Percentiles rank a stretch among this genome's conserved stretches.
Evolutionary conservation across 2,113 vertebrate species (phyloP).

Genomic region (Microcebus tavaratra): DNA sequence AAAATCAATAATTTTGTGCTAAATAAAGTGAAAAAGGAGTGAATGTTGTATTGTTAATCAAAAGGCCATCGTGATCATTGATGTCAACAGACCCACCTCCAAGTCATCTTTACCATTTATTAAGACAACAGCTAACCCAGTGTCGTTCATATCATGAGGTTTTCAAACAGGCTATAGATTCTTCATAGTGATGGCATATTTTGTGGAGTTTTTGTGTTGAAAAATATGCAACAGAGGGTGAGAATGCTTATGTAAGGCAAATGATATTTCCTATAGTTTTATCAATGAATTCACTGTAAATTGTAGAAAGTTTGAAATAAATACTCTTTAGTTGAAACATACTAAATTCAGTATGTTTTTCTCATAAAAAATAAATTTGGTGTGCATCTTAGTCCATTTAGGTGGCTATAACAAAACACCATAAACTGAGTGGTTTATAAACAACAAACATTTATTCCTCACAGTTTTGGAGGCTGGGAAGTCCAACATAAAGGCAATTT

Average conservation of each 20-base stretch:
- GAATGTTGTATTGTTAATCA: not conserved
- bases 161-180: not conserved
- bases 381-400: not conserved
- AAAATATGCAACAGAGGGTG: not conserved
- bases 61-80: not conserved
- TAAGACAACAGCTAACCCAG: not conserved
- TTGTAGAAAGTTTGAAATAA: not conserved
- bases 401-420: not conserved
- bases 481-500: not conserved
- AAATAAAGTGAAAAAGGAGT: slow-evolving; percentile 22
- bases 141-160: not conserved
- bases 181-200: not conserved
- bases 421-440: not conserved
- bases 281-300: not conserved
- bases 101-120: not conserved
- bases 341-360: not conserved
- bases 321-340: slow-evolving; percentile 11
- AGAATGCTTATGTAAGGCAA: not conserved
- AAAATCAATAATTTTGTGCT: not conserved
- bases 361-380: not conserved
- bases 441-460: not conserved
- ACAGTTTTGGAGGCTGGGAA: not conserved
- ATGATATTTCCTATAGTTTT: not conserved
- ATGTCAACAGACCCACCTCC: not conserved
- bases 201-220: not conserved